Percentiles rank a stretch among this genome's conserved stretches.
phyloP scores from a whole-genome alignment of 2,797 vertebrate genomes.

The Luscinia megarhynchos region DNA sequence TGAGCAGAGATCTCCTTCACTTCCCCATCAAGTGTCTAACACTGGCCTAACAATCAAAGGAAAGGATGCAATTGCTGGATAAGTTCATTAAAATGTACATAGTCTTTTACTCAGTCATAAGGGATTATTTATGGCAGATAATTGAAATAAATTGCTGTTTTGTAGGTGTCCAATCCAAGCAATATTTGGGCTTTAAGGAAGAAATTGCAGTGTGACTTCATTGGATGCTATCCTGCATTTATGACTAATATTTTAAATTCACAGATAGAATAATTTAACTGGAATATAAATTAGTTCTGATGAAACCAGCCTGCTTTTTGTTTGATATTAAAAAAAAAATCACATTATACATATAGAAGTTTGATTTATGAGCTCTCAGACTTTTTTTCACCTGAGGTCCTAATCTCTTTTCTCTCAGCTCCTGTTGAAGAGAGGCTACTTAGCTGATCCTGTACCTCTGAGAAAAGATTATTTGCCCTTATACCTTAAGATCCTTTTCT shows the following conservation, averaged over 20 bases:
- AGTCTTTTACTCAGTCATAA: conserved; percentile 32
- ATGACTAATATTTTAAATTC: conserved; percentile 49
- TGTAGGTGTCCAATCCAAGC: conserved; percentile 17
- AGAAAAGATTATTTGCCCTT: conserved; percentile 22
- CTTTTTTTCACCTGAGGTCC: background rate
- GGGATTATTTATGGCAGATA: conserved; percentile 52
- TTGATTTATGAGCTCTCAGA: background rate
- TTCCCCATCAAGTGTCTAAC: background rate
- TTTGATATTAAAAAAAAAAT: conserved; percentile 57
- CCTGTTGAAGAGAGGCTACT: background rate
- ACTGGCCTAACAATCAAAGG: background rate
- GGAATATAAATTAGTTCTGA: conserved; percentile 41
- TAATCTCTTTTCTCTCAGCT: conserved; percentile 28
- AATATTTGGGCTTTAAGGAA: conserved; percentile 24
- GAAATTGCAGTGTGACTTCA: background rate
- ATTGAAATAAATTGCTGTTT: conserved; percentile 45
- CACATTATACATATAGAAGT: conserved; percentile 8
- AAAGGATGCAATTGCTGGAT: background rate
- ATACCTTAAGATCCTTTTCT: background rate
- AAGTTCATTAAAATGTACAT: conserved; percentile 59
- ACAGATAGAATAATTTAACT: conserved; percentile 59
- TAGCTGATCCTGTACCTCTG: background rate
- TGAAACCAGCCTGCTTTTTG: conserved; percentile 31
- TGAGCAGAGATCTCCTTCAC: background rate
- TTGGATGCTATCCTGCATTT: background rate